Percentiles rank a stretch among this genome's conserved stretches.
Evolutionary conservation across 2,888 invertebrate genomes (phyloP).

Genomic region (Ormyrus nitidulus): DNA sequence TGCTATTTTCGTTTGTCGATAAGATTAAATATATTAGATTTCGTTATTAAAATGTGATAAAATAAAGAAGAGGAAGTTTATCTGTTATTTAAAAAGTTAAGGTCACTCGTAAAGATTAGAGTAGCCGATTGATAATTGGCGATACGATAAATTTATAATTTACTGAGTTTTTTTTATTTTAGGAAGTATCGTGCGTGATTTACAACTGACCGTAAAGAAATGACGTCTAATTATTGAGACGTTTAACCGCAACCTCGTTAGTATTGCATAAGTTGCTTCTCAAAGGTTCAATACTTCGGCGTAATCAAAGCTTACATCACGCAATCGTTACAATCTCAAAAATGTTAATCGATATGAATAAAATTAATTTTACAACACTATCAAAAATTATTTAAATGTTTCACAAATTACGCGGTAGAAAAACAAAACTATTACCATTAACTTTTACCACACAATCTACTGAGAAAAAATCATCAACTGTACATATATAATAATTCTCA

Average conservation of each 20-base stretch:
- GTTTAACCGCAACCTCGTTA: background rate
- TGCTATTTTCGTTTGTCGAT: background rate
- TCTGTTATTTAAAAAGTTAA: background rate
- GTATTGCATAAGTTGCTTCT: conserved; percentile 22
- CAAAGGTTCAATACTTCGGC: no score
- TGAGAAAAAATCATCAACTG: no score
- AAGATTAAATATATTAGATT: conserved; percentile 31
- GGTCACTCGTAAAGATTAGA: background rate
- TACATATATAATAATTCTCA: no score
- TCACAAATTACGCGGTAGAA: no score
- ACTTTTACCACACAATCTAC: no score
- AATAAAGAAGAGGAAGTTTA: conserved; percentile 11
- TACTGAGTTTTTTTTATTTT: background rate
- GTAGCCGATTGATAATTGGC: background rate
- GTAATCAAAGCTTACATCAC: no score
- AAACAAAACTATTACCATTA: no score
- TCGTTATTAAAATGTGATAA: background rate
- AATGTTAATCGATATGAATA: no score
- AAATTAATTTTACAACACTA: no score
- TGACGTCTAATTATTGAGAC: background rate
- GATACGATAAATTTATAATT: background rate
- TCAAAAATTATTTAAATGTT: no score
- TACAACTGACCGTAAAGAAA: no score
- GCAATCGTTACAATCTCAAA: no score
- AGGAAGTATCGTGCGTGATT: background rate